Base-by-base conservation (phyloP, 1,140 invertebrate genomes). In the Onthophagus taurus region DNA sequence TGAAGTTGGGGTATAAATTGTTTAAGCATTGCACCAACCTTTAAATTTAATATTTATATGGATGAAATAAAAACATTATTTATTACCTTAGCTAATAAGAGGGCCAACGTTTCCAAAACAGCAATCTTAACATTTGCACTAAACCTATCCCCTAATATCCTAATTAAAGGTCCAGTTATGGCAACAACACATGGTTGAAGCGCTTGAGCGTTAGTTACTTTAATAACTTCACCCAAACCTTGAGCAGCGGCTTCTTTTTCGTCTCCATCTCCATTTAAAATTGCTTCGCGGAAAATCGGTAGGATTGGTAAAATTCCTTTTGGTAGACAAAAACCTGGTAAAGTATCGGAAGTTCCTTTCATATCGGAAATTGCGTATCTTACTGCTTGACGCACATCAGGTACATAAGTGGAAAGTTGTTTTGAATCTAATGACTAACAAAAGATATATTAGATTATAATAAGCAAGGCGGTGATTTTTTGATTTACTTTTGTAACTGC, bases 1-100 rank as follows among this genome's bases (percentile, higher is more conserved):
- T 98, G 94, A 7, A 99, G 72, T 71, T 99, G 95, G 8, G 96
- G 95, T 55, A 99, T 71, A 68, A 99, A 99, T 60, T 97, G 93
- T 68, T 95, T 97, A 60, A 99, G 66, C 77, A 93, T 85, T 7
- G 84, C 74, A 12, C 90, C 89, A 45, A 92, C 87, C 82, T 87
- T 53, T 3, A 41, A 35, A 8, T 17, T 24, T 16, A 19, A 26
- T 7, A 26, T 26, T 7, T 7, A 26, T 7, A 26, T 26, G 11
- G 19, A 36, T n/a, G 2, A 36, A 36, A 5, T 20, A 8, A 2
- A 17, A 20, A 3, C 23, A 0, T 36, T 13, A 36, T 18, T 6
- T 12, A 4, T 36, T 63, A 86, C 85, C 74, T 94, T 95, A 11
- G 81, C 78, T n/a, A 99, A 69, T 13, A 99, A 71, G 37, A 90